Percentiles rank a stretch among this genome's conserved stretches.
These are phyloP conservation scores for Gavialis gangeticus DNA, from an alignment of 2,113 vertebrate species.

Conservation along the genomic window DNA sequence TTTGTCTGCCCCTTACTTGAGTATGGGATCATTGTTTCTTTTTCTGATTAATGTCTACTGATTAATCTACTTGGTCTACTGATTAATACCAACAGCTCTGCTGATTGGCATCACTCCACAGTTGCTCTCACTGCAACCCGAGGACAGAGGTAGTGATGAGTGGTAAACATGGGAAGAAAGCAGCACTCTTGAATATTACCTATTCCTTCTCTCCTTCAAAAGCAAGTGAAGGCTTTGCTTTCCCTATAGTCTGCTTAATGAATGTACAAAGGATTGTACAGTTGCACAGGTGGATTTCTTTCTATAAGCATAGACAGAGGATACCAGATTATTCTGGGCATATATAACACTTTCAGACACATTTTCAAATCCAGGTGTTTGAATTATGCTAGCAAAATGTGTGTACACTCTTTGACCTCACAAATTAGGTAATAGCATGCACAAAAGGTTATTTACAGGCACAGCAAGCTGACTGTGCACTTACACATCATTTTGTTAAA, in stretches of 20 bases:
- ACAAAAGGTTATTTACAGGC: not conserved
- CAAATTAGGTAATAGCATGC: not conserved
- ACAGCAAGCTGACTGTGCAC: not conserved
- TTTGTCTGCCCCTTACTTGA: not conserved
- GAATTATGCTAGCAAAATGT: not conserved
- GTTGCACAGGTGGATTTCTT: not conserved
- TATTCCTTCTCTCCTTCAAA: not conserved
- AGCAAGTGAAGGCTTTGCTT: not conserved
- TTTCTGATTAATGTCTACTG: not conserved
- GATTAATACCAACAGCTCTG: not conserved
- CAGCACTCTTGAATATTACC: not conserved
- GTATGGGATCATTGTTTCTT: not conserved
- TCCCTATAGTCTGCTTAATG: not conserved
- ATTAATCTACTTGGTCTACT: not conserved
- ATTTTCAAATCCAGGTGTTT: not conserved
- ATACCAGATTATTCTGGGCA: not conserved
- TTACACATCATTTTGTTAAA: not conserved
- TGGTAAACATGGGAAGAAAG: not conserved
- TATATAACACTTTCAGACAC: not conserved
- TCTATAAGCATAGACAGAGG: not conserved
- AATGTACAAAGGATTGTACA: not conserved
- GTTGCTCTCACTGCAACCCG: too few relatives aligned
- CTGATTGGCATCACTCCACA: not conserved
- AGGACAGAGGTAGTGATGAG: not conserved
- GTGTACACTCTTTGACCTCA: not conserved